phyloP scores from a whole-genome alignment of 1,140 invertebrate species.

The Drosophila murphyi region DNA sequence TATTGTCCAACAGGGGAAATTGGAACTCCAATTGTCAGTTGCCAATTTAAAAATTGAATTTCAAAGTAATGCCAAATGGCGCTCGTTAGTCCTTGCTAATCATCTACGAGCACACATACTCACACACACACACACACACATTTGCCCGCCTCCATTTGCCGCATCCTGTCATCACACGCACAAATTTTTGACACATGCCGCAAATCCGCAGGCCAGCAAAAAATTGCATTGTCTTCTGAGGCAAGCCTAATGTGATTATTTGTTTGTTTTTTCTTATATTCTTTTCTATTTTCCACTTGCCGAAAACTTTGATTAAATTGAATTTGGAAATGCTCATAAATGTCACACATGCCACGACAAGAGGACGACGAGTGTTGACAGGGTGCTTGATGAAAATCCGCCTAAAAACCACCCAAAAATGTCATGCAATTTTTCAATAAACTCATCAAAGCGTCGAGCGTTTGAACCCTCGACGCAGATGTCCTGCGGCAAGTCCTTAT shows the following conservation, averaged over 20 bases:
- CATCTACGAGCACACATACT: constrained; percentile 10
- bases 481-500: constrained; percentile 59
- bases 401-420: constrained; percentile 67
- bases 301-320: constrained; percentile 71
- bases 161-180: constrained; percentile 35
- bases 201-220: constrained; percentile 27
- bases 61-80: constrained; percentile 24
- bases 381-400: neutral
- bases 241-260: constrained; percentile 68
- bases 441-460: constrained; percentile 69
- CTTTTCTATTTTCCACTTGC: constrained; percentile 29
- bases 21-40: neutral
- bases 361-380: constrained; percentile 30
- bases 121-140: constrained; percentile 28
- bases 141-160: constrained; percentile 32
- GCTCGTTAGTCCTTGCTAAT: constrained; percentile 59
- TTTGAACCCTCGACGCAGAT: constrained; percentile 59
- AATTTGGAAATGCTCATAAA: constrained; percentile 72
- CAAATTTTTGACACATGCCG: constrained; percentile 69
- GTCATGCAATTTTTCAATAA: constrained; percentile 72
- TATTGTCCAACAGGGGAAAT: constrained; percentile 32
- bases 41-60: constrained; percentile 82
- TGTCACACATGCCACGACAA: constrained; percentile 64
- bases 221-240: constrained; percentile 34
- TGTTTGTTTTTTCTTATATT: constrained; percentile 46